Evolutionary conservation across 2,797 vertebrate species (phyloP).

Genomic region (Eulemur mongoz): DNA sequence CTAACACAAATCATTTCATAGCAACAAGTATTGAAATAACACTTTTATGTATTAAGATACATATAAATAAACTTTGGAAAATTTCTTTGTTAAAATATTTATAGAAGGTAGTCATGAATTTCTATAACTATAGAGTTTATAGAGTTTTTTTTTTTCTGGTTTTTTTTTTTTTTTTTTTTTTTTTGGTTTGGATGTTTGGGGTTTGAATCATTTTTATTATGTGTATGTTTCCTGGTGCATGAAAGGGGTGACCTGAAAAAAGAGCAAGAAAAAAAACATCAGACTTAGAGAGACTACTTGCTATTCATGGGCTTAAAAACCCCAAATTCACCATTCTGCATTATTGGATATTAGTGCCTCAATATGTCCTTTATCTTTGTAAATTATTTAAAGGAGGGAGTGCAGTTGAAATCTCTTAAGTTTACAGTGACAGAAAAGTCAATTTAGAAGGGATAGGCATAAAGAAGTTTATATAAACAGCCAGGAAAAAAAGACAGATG

Average conservation of each 20-base stretch:
- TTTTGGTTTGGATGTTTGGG: background rate
- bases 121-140: too few relatives aligned
- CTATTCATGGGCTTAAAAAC: background rate
- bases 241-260: background rate
- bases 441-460: background rate
- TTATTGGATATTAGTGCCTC: background rate
- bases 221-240: background rate
- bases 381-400: background rate
- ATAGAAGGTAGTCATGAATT: background rate
- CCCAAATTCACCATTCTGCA: background rate
- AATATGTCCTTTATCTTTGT: background rate
- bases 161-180: too few relatives aligned
- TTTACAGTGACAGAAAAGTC: background rate
- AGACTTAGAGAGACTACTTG: background rate
- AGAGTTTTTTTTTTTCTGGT: too few relatives aligned
- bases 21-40: background rate
- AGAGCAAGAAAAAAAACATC: background rate
- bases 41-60: background rate
- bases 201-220: background rate
- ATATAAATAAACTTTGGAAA: background rate
- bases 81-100: background rate
- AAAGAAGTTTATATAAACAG: background rate
- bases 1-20: background rate
- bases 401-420: background rate
- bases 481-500: background rate